Evolutionary conservation across 2,888 invertebrate species (phyloP), one percentile per base, ranked within the genome.

Genomic region (Helicoverpa assulta): DNA sequence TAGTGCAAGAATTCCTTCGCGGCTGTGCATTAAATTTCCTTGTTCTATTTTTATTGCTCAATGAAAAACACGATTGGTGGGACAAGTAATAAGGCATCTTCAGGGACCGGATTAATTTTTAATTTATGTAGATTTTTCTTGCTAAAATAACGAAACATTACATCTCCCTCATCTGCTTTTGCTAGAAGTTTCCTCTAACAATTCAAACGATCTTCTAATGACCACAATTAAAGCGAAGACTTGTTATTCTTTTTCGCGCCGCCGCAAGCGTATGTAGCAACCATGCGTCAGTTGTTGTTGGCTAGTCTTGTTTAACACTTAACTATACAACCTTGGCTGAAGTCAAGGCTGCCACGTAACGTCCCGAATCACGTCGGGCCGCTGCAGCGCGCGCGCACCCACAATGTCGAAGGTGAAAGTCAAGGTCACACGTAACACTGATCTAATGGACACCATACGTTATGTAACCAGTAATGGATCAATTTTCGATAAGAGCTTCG

Each of bases 321-420:
- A 76, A 73, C 64, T 37, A 65, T 40, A 54, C 51, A 69, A 68
- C 81, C 81, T 81, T 84, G 85, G 82, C 83, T 81, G 85, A 86
- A 89, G 89, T 90, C 90, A 90, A 89, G 90, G 90, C 73, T 81
- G 70, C 67, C 64, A 77, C 80, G 80, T 85, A 86, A 86, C 85
- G 89, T 87, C 89, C 86, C 84, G 73, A 85, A 86, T 83, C 84
- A 87, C 83, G 84, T 84, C 73, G 83, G 60, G 60, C 65, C 50
- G 62, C 54, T 76, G 80, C 72, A 72, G 59, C 68, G 58, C 76
- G 54, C 67, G 50, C 69, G 67, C 69, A 73, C 52, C 56, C 56
- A 69, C 84, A 87, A 88, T 88, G 88, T 83, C 86, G 88, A 89
- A 90, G 91, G 91, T 90, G 90, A 92, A 92, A 92, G 92, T 92